Base-by-base conservation (phyloP, 2,888 invertebrate genomes). In the Tethea ocularis region DNA sequence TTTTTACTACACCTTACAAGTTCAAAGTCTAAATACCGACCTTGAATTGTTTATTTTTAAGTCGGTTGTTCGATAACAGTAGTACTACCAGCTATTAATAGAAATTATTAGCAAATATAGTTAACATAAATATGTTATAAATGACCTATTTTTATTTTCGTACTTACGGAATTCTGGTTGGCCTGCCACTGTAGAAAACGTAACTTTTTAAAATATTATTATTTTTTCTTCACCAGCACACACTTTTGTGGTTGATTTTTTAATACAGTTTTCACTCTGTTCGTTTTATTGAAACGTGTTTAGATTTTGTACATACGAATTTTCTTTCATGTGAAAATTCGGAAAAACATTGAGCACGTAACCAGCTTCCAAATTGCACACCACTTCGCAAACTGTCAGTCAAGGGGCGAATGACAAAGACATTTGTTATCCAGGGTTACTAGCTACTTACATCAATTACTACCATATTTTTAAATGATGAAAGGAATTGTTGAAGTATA, bases 21-120 rank as follows among this genome's bases (percentile, higher is more conserved):
- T 74, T 59, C 75, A 75, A 73, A 68, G 67, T 69, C 68, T 71
- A 63, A 56, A 56, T 53, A 41, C 3, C 55, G 59, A 72, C 78
- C 78, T 78, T 78, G 78, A 67, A 65, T 60, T 24, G 53, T n/a
- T 56, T 51, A 46, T 38, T 22, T 41, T 17, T n/a, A 54, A 36
- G 54, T 36, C 13, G 22, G 33, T 20, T 10, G 41, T 7, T 41
- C 17, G 6, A 41, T 41, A 41, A 46, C 20, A 1, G 46, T 13
- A 33, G 46, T 46, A 46, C 46, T 2, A 17, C n/a, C 0, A 20
- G 17, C 46, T 46, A 46, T 20, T 17, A 20, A 10, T 20, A 46
- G 10, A 46, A 46, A 6, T 36, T 33, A 36, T 33, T 53, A 23
- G 22, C 51, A 24, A 23, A 20, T 15, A 29, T 15, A n/a, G n/a